Evolutionary conservation across 2,888 invertebrate genomes (phyloP).

Genomic region (Drosophila recens): DNA sequence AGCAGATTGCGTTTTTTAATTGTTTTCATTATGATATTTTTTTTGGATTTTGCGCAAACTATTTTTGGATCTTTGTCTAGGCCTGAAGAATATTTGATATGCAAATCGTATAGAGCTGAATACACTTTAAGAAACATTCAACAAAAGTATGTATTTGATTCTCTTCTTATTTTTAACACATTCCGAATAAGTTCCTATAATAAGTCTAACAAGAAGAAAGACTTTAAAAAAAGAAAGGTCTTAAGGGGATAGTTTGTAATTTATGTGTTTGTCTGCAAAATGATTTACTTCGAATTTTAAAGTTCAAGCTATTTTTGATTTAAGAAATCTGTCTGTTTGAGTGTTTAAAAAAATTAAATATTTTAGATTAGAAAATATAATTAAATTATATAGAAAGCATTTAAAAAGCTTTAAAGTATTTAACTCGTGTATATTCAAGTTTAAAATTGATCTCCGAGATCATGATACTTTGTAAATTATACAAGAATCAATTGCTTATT

Average conservation of each 20-base stretch:
- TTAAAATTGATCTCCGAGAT: neutral
- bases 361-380: no score
- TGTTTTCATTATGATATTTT: conserved; percentile 31
- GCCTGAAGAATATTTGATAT: conserved; percentile 3
- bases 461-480: neutral
- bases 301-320: neutral
- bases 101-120: conserved; percentile 10
- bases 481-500: neutral
- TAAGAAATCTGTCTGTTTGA: neutral
- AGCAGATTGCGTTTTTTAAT: conserved; percentile 49
- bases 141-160: conserved; percentile 6
- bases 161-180: neutral
- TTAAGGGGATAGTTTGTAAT: neutral
- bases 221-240: neutral
- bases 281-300: neutral
- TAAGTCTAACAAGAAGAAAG: neutral
- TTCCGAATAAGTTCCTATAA: conserved; percentile 2
- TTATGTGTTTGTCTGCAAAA: neutral
- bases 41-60: conserved; percentile 16
- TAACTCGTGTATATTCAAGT: neutral
- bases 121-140: neutral
- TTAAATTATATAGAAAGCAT: no score
- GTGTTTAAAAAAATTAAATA: no score
- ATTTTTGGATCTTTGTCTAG: conserved; percentile 40
- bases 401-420: no score